A percentile compares a stretch with the other conserved stretches of the same genome.
phyloP scores from a whole-genome alignment of 2,113 vertebrate species.

The Forbesichthys papilliferus region DNA sequence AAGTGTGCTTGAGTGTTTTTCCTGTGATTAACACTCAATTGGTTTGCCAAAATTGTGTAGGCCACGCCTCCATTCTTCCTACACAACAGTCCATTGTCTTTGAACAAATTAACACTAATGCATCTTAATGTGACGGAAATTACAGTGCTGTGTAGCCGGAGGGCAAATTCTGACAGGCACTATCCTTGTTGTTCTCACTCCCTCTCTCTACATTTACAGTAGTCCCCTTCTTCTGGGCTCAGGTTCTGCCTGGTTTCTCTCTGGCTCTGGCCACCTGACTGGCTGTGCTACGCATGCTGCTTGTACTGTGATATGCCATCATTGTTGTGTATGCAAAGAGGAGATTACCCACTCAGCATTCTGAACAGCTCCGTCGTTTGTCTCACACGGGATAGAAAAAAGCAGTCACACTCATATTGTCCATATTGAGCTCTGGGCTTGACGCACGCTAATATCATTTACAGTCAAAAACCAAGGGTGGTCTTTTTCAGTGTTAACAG shows the following conservation, averaged over 20 bases:
- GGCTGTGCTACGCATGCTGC: slow-evolving; percentile 23
- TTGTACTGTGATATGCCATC: slow-evolving; percentile 36
- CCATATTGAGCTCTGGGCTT: slow-evolving; percentile 56
- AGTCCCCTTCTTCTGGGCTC: slow-evolving; percentile 55
- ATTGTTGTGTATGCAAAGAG: slow-evolving; percentile 71
- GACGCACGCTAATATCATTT: slow-evolving; percentile 60
- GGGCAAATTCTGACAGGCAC: slow-evolving; percentile 54
- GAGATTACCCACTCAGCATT: slow-evolving; percentile 64
- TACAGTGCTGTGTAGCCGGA: slow-evolving; percentile 47
- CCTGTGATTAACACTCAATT: slow-evolving; percentile 43
- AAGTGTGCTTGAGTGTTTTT: slow-evolving; percentile 19
- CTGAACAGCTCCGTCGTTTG: slow-evolving; percentile 63
- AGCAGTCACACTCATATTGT: slow-evolving; percentile 34
- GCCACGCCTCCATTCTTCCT: slow-evolving; percentile 48
- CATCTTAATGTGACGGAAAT: slow-evolving; percentile 60
- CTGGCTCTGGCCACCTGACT: slow-evolving; percentile 44
- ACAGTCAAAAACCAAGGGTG: slow-evolving; percentile 65
- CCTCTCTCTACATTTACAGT: slow-evolving; percentile 32
- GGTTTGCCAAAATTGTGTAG: slow-evolving; percentile 40
- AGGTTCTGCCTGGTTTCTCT: slow-evolving; percentile 3
- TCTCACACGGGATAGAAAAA: slow-evolving; percentile 55
- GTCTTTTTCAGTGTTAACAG: slow-evolving; percentile 63
- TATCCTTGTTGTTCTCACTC: slow-evolving; percentile 46
- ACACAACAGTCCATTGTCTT: slow-evolving; percentile 67
- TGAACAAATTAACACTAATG: slow-evolving; percentile 66